These are phyloP conservation scores for Mormoops blainvillei DNA, from an alignment of 2,113 vertebrate species.

Conservation along the genomic window DNA sequence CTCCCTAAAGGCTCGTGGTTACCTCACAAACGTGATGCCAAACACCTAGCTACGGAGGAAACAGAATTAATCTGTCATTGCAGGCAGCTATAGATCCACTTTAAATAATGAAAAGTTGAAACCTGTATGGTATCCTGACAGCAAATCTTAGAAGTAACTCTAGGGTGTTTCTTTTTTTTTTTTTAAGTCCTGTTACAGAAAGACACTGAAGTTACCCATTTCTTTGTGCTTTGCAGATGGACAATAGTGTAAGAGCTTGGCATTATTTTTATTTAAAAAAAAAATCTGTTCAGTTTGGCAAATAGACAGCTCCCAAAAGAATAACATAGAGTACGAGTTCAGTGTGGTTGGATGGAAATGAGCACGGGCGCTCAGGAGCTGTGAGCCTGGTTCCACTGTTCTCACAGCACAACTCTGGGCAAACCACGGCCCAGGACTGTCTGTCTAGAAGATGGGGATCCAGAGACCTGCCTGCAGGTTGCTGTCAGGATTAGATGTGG, in stretches of 20 bases:
- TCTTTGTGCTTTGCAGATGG: conserved; percentile 12
- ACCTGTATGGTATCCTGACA: conserved; percentile 13
- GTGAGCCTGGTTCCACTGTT: not conserved
- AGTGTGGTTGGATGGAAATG: not conserved
- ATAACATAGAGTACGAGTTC: not conserved
- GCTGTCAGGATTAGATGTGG: not conserved
- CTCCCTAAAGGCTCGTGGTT: conserved; percentile 84
- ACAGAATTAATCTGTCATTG: conserved; percentile 89
- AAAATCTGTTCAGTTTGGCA: conserved; percentile 34
- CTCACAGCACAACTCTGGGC: not conserved
- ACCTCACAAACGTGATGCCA: conserved; percentile 86
- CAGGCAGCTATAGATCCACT: conserved; percentile 84
- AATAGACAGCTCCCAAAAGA: not conserved
- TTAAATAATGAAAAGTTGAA: conserved; percentile 74
- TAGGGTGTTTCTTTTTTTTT: not conserved
- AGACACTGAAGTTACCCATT: not conserved
- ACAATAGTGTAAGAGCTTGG: not conserved
- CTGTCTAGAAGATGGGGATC: not conserved
- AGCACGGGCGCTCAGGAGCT: not conserved
- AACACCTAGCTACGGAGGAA: conserved; percentile 86
- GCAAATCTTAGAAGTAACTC: conserved; percentile 31
- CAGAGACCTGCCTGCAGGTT: not conserved
- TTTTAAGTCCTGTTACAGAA: not conserved
- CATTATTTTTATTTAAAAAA: conserved; percentile 13
- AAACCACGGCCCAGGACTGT: not conserved